Evolutionary conservation across 2,888 invertebrate genomes (phyloP).

Genomic region (Oxystoma pomonae): DNA sequence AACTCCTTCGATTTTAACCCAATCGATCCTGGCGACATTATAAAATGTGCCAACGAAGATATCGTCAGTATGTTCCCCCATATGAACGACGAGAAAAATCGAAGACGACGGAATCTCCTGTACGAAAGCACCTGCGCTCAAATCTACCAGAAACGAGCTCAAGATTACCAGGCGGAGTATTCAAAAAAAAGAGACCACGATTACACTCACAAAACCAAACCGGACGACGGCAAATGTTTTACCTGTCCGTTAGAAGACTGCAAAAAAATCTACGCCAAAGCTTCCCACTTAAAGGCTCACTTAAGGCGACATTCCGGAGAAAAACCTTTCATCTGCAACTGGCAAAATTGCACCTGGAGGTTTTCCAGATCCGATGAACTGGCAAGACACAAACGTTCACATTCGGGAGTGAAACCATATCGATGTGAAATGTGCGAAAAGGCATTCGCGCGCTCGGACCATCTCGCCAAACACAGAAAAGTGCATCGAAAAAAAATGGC

Average conservation of each 20-base stretch:
- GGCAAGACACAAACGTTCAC: slow-evolving; percentile 89
- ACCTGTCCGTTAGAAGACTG: slow-evolving; percentile 69
- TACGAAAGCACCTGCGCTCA: slow-evolving; percentile 39
- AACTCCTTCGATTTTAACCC: slow-evolving; percentile 31
- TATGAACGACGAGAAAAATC: slow-evolving; percentile 43
- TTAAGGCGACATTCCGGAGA: slow-evolving; percentile 74
- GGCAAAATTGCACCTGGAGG: slow-evolving; percentile 79
- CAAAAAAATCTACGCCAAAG: slow-evolving; percentile 81
- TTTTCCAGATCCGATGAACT: slow-evolving; percentile 94
- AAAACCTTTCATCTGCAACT: slow-evolving; percentile 57
- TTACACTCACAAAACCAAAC: slow-evolving; percentile 37
- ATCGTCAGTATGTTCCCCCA: slow-evolving; percentile 43
- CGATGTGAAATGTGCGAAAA: slow-evolving; percentile 84
- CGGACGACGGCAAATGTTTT: slow-evolving; percentile 53
- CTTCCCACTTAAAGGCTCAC: slow-evolving; percentile 87
- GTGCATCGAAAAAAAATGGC: slow-evolving; percentile 67
- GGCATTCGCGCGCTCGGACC: slow-evolving; percentile 89
- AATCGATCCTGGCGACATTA: slow-evolving; percentile 24
- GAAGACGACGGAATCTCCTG: slow-evolving; percentile 43
- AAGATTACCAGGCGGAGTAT: slow-evolving; percentile 23
- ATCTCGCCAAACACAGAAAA: slow-evolving; percentile 87
- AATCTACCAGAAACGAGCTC: slow-evolving; percentile 18
- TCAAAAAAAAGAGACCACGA: slow-evolving; percentile 33
- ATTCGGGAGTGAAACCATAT: slow-evolving; percentile 93
- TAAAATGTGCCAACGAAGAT: slow-evolving; percentile 20